Conservation (phyloP, 2,113 vertebrate species). For the Nanger granti region DNA sequence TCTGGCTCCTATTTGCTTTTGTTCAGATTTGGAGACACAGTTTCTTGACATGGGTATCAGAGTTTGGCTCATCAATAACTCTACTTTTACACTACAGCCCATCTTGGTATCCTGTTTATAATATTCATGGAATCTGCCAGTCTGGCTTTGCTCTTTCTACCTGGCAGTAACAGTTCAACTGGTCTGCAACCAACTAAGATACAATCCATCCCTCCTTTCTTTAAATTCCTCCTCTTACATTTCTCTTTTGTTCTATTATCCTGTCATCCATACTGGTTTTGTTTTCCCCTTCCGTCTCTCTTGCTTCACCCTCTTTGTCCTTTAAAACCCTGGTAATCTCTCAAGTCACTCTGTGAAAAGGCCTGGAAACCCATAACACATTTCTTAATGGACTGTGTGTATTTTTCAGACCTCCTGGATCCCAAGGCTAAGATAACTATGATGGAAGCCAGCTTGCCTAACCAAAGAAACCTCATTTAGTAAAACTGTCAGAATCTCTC, state of each 20-base stretch:
- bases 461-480: constrained; percentile 16
- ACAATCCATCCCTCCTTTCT: neutral
- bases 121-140: neutral
- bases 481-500: neutral
- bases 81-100: neutral
- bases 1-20: neutral
- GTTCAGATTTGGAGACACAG: neutral
- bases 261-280: neutral
- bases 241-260: neutral
- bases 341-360: neutral
- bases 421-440: neutral
- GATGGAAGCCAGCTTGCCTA: neutral
- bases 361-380: neutral
- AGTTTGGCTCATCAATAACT: neutral
- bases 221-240: neutral
- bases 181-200: neutral
- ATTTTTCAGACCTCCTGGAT: constrained; percentile 34
- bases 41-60: constrained; percentile 6
- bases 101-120: neutral
- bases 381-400: constrained; percentile 9
- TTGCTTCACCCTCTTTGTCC: neutral
- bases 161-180: neutral
- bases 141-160: neutral
- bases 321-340: neutral
- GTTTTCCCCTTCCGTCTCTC: neutral